These are phyloP conservation scores for Falco peregrinus DNA, from an alignment of 2,797 vertebrate species.

Conservation along the genomic window DNA sequence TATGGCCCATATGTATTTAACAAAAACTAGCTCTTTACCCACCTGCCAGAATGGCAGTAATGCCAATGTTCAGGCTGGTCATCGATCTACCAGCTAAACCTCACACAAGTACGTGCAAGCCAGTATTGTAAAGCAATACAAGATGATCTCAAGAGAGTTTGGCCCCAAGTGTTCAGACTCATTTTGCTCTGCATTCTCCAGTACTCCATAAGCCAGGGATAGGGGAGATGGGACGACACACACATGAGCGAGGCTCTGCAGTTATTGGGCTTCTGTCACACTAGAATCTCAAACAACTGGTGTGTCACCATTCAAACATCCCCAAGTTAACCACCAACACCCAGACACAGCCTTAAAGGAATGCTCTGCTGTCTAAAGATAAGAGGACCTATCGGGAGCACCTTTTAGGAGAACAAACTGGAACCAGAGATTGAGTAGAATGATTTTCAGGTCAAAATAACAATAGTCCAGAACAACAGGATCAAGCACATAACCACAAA, in stretches of 20 bases:
- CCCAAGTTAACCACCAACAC: rapidly evolving
- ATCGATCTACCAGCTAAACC: neutral
- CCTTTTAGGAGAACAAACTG: neutral
- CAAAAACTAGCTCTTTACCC: neutral
- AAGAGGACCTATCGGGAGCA: neutral
- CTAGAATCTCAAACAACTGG: neutral
- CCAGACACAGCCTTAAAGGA: neutral
- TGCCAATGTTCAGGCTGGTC: neutral
- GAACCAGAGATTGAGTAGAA: neutral
- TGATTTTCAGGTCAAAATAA: neutral
- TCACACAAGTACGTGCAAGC: neutral
- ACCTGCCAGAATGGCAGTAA: neutral
- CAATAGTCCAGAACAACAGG: neutral
- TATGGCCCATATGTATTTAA: neutral
- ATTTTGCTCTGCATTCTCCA: neutral
- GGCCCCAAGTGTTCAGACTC: neutral
- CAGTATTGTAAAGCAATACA: rapidly evolving
- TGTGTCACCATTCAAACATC: neutral
- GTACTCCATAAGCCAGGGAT: rapidly evolving
- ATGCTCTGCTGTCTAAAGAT: neutral
- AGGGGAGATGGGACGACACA: rapidly evolving
- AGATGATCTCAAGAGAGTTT: neutral
- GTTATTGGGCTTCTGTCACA: neutral
- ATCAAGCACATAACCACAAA: neutral
- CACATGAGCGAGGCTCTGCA: neutral